A percentile compares a stretch with the other conserved stretches of the same genome.
These are phyloP conservation scores for Pinctada fucata DNA, from an alignment of 2,888 invertebrate species.

Conservation along the genomic window DNA sequence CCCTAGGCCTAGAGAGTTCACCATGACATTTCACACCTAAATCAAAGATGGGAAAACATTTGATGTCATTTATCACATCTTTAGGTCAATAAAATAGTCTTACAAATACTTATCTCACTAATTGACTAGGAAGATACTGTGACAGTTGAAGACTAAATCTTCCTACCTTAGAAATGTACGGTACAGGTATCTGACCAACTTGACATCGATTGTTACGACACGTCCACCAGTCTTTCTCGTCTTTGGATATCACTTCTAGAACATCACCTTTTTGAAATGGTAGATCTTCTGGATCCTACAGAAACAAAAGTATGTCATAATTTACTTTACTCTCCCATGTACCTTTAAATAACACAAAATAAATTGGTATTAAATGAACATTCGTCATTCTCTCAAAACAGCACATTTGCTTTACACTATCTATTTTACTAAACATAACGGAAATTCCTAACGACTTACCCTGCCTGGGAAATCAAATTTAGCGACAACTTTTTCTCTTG, in stretches of 20 bases:
- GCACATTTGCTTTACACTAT: too few relatives aligned
- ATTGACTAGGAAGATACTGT: neutral
- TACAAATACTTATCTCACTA: too few relatives aligned
- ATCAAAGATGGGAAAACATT: too few relatives aligned
- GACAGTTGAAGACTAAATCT: neutral
- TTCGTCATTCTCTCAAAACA: too few relatives aligned
- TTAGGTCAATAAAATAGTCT: too few relatives aligned
- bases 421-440: neutral
- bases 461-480: conserved; percentile 96
- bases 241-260: conserved; percentile 92
- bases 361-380: too few relatives aligned
- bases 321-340: neutral
- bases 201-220: conserved; percentile 91
- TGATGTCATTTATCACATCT: too few relatives aligned
- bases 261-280: conserved; percentile 96
- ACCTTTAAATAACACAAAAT: too few relatives aligned
- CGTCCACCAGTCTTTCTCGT: conserved; percentile 99
- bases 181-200: conserved; percentile 96
- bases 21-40: too few relatives aligned
- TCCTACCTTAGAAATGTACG: conserved; percentile 84
- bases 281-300: conserved; percentile 94
- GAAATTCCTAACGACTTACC: conserved; percentile 80
- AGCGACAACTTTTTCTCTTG: conserved; percentile 90
- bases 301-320: conserved; percentile 29
- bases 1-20: too few relatives aligned